Base-by-base conservation (phyloP, 1,140 invertebrate species). In the Psix sp. region DNA sequence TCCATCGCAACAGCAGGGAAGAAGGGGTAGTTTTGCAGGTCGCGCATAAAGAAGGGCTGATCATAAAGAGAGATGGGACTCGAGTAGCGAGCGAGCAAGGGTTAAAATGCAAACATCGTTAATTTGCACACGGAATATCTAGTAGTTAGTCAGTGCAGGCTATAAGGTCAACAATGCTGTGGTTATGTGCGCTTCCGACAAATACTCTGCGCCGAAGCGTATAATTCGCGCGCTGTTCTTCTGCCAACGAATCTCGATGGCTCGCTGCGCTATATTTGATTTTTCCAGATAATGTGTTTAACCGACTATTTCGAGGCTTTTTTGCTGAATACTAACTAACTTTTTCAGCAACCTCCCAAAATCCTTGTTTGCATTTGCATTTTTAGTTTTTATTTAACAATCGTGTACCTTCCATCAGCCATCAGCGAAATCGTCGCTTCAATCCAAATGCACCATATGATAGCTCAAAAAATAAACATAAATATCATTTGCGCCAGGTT, bases 91-190 rank as follows among this genome's bases (percentile, higher is more conserved):
- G 35, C 57, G 67, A 66, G 71, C 62, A 74, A 74, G 71, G 71
- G 71, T 74, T 74, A 74, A 74, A 74, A 74, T 74, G 71, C 71
- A 74, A 74, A 74, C 71, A 74, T 74, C 63, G 71, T 74, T 74
- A 74, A 74, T 74, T 74, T 67, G 63, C 71, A 63, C 71, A 57
- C 57, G 62, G 71, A 74, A 74, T 66, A 74, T 67, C 63, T 48
- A 62, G 71, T 65, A 74, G 71, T 74, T 74, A 62, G 71, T 62
- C 57, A 51, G 63, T 74, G 72, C 72, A 63, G 59, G 72, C 65
- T 70, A 70, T 75, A 75, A 75, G 65, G 65, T 75, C 72, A 75
- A 75, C 72, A 75, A 70, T 70, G 56, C 65, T 52, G 65, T 40
- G 66, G 60, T 75, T 75, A 75, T 66, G 56, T 70, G 52, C 65